Base-by-base conservation (phyloP, 2,113 vertebrate species). In the Tapirus terrestris region DNA sequence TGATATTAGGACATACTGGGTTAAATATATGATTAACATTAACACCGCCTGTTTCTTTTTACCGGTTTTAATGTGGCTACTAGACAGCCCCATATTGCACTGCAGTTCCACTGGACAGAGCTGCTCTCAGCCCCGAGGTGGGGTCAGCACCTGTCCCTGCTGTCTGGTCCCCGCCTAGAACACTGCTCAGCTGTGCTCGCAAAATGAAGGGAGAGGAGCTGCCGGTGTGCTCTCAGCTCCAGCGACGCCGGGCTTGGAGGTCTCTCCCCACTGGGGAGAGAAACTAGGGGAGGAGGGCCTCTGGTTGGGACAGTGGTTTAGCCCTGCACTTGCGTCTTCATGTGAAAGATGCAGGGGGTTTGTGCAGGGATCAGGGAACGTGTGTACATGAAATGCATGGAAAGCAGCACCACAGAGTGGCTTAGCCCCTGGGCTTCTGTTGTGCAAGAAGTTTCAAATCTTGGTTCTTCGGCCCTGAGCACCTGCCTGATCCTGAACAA, bases 251-350 rank as follows among this genome's bases (percentile, higher is more conserved):
- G 4, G 33, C 21, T 70, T 36, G 68, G 68, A 70, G 17, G 17
- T 21, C 33, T 10, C 17, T 36, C 39, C 33, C 4, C 68, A 70
- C 27, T 9, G 16, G 21, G 68, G 16, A 10, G 68, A 51, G 75
- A 51, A 48, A 12, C 45, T 0, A 0, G 75, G 8, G 45, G 2
- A 14, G 27, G 68, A 9, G 14, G 43, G 6, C 43, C 25, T 70
- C 17, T 36, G 18, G 68, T 68, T 70, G 21, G 70, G 36, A 25
- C 36, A 9, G 6, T 13, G 70, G 36, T 25, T 43, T 14, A 43
- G 70, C 70, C 21, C 11, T 43, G 70, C 21, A 6, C 36, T 36
- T 70, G 68, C 10, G 10, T 39, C 70, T 73, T 13, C 36, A 43
- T 25, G 21, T 25, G 36, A 73, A 53, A 53, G 70, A 13, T 0